Evolutionary conservation across 2,797 vertebrate genomes (phyloP), one percentile per base, ranked within the genome.

Genomic region (Parauchenoglanis punctatus): DNA sequence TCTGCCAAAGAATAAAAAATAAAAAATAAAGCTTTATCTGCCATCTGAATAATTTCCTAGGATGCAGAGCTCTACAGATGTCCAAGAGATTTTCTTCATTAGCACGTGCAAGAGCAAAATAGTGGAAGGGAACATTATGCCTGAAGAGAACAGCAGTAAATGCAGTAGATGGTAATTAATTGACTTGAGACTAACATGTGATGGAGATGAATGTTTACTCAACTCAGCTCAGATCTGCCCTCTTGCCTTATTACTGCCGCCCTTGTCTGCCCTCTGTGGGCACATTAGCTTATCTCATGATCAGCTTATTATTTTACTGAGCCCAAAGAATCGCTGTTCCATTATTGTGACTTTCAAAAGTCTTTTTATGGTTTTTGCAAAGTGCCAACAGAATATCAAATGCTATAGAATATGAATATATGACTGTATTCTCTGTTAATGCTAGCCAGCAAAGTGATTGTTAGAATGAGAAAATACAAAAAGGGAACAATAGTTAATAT

Each of bases 231-330:
- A 88, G 63, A 87, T 81, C 68, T 87, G 75, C 61, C 20, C 70
- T 84, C 76, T 81, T 80, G 80, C 73, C 81, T 73, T 87, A 87
- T 89, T 91, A 83, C 89, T 75, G 84, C 11, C 44, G 58, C 20
- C 67, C 61, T 63, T 78, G 77, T 89, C 78, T 87, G 56, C 87
- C 82, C 77, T 83, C 87, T 61, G 28, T 63, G 82, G 49, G 81
- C 84, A 78, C 76, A 84, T 72, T 81, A n/a, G 75, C 87, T 88
- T 87, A 85, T 86, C 58, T 85, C 84, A 54, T 86, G 83, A 91
- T 91, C 84, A 82, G 70, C 90, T 89, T 91, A 85, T 88, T 90
- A 91, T 91, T 90, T 86, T 83, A 87, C 65, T 72, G 56, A 86
- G 84, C 35, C 46, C 35, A 59, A 73, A 82, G 52, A 86, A 84